Conservation (phyloP, 2,797 vertebrate genomes). For the Peromyscus attwateri region DNA sequence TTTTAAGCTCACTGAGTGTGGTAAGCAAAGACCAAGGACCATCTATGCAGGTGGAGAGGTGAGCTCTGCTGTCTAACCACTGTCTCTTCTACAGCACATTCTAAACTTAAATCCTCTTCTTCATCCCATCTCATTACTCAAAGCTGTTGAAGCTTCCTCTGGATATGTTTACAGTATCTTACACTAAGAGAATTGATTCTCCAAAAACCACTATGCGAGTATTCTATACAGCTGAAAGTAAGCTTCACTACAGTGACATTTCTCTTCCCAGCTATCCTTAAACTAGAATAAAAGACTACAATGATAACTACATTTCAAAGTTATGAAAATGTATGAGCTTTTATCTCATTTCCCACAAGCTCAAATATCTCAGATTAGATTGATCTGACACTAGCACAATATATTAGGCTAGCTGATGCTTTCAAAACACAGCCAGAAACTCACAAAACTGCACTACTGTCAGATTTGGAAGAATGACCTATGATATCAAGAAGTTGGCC, state of each 20-base stretch:
- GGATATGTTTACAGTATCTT: background rate
- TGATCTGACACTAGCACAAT: background rate
- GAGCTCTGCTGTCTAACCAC: background rate
- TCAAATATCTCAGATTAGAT: background rate
- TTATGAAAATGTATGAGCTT: background rate
- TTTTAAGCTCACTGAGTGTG: constrained; percentile 78
- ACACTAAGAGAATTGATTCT: constrained; percentile 5
- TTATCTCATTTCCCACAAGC: constrained; percentile 45
- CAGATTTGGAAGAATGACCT: constrained; percentile 22
- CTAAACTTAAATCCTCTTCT: constrained; percentile 41
- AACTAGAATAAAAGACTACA: constrained; percentile 45
- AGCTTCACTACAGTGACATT: background rate
- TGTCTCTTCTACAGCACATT: background rate
- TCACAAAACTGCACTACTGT: background rate
- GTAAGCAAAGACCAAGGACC: constrained; percentile 83
- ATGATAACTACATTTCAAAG: constrained; percentile 25
- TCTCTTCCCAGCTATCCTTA: background rate
- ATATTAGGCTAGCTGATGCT: background rate
- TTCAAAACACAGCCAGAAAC: constrained; percentile 34
- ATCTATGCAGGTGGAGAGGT: constrained; percentile 57
- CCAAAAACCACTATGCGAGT: background rate
- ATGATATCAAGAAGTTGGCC: background rate
- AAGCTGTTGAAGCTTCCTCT: background rate
- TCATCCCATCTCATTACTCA: constrained; percentile 20
- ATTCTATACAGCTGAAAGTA: background rate